Base-by-base conservation (phyloP, 2,888 invertebrate species). In the Nemapogon koenigi region DNA sequence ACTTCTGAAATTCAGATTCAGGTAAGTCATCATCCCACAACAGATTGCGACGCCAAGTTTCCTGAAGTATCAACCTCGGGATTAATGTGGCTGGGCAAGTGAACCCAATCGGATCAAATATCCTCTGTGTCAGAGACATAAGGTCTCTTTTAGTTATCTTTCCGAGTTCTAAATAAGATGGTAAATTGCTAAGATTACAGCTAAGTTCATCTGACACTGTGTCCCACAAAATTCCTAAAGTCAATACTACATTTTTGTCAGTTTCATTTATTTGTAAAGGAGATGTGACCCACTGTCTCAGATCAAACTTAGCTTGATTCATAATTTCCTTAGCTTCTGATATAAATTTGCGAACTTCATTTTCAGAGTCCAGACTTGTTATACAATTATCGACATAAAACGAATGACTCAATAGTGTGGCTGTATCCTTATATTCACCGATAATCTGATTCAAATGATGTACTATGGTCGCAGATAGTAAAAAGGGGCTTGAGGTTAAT, bases 91-190 rank as follows among this genome's bases (percentile, higher is more conserved):
- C 18, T 17, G 39, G 39, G 15, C 22, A 8, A 19, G 39, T 39
- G 14, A 14, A 32, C 4, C 39, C 39, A n/a, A 39, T 27, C 4
- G 39, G 39, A 16, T 39, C 39, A 27, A 39, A 39, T 11, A 39
- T 19, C 22, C 19, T 22, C 11, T 39, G 33, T 11, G 39, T 16
- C 16, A 17, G 7, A 14, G 39, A 39, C 14, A 39, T 17, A 11
- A 39, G 16, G 10, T 16, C 4, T 39, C 39, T 3, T 33, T 39
- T 39, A 14, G 37, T 37, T 4, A 37, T 19, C 10, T 16, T 18
- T 14, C 30, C 7, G 19, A 13, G 11, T n/a, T 19, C 16, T n/a
- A n/a, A n/a, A n/a, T n/a, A n/a, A 16, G 6, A 18, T n/a, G 16
- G 2, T 16, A 27, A n/a, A 13, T 15, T n/a, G 10, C 37, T 19